phyloP scores from a whole-genome alignment of 2,888 invertebrate species.

The Anoncus sp. region DNA sequence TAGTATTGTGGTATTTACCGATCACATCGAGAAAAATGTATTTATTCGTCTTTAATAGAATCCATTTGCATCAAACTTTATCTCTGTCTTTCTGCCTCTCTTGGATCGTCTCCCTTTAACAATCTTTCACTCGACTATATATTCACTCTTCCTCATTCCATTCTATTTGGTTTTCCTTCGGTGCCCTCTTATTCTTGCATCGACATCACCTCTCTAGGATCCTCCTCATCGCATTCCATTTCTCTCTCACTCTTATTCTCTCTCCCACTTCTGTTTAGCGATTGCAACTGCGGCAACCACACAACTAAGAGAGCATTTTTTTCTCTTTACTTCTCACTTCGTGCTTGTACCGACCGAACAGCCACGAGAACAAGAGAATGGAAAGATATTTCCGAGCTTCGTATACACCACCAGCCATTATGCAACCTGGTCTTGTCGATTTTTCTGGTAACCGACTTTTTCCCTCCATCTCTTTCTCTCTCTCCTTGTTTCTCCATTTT shows the following conservation, averaged over 20 bases:
- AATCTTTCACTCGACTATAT: conserved; percentile 46
- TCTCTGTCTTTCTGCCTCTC: conserved; percentile 53
- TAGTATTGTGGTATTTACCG: too few species aligned
- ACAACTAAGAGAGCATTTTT: conserved; percentile 68
- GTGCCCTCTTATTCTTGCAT: conserved; percentile 54
- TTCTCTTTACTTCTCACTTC: conserved; percentile 74
- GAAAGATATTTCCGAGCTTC: conserved; percentile 48
- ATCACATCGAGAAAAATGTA: conserved; percentile 25
- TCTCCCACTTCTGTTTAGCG: conserved; percentile 59
- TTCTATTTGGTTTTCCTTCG: conserved; percentile 51
- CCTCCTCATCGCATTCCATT: conserved; percentile 48
- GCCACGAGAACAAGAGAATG: conserved; percentile 63
- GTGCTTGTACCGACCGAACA: conserved; percentile 69
- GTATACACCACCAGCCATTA: conserved; percentile 28
- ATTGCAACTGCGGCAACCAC: conserved; percentile 60
- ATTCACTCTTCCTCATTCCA: conserved; percentile 64
- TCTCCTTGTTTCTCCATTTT: conserved; percentile 11
- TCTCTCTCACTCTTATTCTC: conserved; percentile 39
- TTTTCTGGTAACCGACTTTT: conserved; percentile 41
- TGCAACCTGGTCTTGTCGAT: conserved; percentile 45
- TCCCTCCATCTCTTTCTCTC: conserved; percentile 23
- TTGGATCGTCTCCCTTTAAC: conserved; percentile 42
- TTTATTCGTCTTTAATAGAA: too few species aligned
- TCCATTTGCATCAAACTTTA: too few species aligned
- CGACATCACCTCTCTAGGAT: conserved; percentile 56